These are phyloP conservation scores for Hymenochirus boettgeri DNA, from an alignment of 2,113 vertebrate genomes.

Conservation along the genomic window DNA sequence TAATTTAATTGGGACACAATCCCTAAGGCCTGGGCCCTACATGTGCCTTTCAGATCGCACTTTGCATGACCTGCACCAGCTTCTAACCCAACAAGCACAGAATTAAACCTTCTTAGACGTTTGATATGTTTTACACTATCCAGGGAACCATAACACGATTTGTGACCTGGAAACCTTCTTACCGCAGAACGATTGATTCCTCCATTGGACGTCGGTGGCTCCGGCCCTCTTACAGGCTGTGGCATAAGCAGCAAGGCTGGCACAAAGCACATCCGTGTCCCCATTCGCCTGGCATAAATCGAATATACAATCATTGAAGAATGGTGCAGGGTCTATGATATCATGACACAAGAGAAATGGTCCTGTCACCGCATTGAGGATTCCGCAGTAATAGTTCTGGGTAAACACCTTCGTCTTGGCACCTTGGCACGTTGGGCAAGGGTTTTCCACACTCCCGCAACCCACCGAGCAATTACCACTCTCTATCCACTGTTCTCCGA, in stretches of 20 bases:
- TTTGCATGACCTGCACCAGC: too few relatives aligned
- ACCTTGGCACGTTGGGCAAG: conserved; percentile 44
- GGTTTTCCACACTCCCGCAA: conserved; percentile 32
- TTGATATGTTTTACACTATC: too few relatives aligned
- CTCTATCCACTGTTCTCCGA: conserved; percentile 63
- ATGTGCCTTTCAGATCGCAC: too few relatives aligned
- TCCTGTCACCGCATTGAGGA: conserved; percentile 46
- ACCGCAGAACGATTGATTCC: conserved; percentile 53
- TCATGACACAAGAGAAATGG: conserved; percentile 60
- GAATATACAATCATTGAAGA: conserved; percentile 58
- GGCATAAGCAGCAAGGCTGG: conserved; percentile 54
- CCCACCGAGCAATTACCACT: conserved; percentile 35
- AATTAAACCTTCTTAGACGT: too few relatives aligned
- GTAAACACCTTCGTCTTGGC: conserved; percentile 42
- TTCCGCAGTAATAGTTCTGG: conserved; percentile 48
- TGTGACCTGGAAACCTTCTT: conserved; percentile 46
- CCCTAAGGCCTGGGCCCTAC: too few relatives aligned
- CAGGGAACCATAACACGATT: too few relatives aligned
- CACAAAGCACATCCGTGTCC: conserved; percentile 52
- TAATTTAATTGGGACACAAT: too few relatives aligned
- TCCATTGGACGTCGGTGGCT: conserved; percentile 55
- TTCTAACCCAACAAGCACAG: too few relatives aligned
- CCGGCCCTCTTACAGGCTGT: conserved; percentile 57
- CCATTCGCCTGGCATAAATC: conserved; percentile 58
- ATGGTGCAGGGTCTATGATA: conserved; percentile 51